Base-by-base conservation (phyloP, 2,888 invertebrate genomes). In the Osmoderma eremita region DNA sequence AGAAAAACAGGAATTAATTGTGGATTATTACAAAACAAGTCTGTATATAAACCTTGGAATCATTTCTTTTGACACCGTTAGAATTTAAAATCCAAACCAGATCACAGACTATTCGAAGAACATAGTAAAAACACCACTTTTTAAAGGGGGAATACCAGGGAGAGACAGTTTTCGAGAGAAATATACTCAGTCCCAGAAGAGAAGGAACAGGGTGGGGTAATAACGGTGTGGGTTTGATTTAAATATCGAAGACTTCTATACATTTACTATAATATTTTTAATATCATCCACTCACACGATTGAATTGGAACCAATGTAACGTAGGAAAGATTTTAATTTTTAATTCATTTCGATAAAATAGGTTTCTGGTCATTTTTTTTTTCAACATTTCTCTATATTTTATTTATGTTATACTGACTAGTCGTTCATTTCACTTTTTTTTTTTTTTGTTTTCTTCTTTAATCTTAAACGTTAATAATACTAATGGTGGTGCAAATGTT, bases 381-480 rank as follows among this genome's bases (percentile, higher is more conserved):
- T 50, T 22, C 12, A 12, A 22, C 12, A 5, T 42, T 24, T 45
- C 17, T 45, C 22, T 30, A 30, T 61, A 30, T 58, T 45, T 45
- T 58, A 13, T 41, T 41, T n/a, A 45, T 45, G 15, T 45, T 61
- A 17, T 45, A 24, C 45, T 79, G 79, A 79, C 79, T 79, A 78
- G 79, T 73, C 73, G 75, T 77, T 75, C 22, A 20, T 18, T 48
- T 62, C 45, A 30, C 45, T 20, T 49, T 48, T 20, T 39, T 38
- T 30, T 70, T 18, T 48, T 48, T 18, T 48, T 53, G n/a, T n/a
- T n/a, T n/a, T n/a, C n/a, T n/a, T n/a, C n/a, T n/a, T 56, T 68
- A 74, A 75, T 72, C 76, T 75, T 76, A 77, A 72, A 75, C 65
- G 70, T 72, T 77, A 79, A 73, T 80, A 80, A 79, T 80, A 80